phyloP scores from a whole-genome alignment of 2,888 invertebrate genomes.

The Scrobipalpa atriplicella region DNA sequence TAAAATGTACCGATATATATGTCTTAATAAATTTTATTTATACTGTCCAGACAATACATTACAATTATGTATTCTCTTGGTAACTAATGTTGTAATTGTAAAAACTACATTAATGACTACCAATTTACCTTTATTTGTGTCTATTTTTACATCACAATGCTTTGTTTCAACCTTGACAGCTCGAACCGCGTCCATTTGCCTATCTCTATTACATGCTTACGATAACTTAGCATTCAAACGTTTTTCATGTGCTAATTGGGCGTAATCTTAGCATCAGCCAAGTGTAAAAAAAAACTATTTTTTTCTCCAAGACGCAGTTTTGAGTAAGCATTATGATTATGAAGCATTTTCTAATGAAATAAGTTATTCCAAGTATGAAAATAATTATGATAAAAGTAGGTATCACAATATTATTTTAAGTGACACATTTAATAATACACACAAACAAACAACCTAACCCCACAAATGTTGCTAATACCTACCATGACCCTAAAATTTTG shows the following conservation, averaged over 20 bases:
- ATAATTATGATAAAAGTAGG: too few species aligned
- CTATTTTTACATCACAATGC: conserved; percentile 42
- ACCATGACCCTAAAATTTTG: conserved; percentile 21
- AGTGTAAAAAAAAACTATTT: not conserved
- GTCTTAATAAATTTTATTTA: not conserved
- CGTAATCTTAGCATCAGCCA: conserved; percentile 10
- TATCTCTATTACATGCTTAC: conserved; percentile 41
- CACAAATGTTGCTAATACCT: not conserved
- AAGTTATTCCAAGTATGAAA: too few species aligned
- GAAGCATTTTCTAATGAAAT: too few species aligned
- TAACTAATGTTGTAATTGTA: not conserved
- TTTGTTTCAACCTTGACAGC: conserved; percentile 54
- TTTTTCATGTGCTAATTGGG: conserved; percentile 30
- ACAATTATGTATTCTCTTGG: not conserved
- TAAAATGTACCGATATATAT: too few species aligned
- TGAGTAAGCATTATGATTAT: too few species aligned
- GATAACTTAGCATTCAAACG: conserved; percentile 26
- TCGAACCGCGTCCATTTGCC: conserved; percentile 40
- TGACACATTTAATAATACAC: too few species aligned
- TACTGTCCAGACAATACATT: conserved; percentile 4
- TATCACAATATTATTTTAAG: too few species aligned
- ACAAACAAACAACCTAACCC: not conserved
- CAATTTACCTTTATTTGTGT: conserved; percentile 33
- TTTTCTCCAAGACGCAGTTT: too few species aligned
- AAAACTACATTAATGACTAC: not conserved